Conservation (phyloP, 2,797 vertebrate genomes). For the Siniperca obscura region DNA sequence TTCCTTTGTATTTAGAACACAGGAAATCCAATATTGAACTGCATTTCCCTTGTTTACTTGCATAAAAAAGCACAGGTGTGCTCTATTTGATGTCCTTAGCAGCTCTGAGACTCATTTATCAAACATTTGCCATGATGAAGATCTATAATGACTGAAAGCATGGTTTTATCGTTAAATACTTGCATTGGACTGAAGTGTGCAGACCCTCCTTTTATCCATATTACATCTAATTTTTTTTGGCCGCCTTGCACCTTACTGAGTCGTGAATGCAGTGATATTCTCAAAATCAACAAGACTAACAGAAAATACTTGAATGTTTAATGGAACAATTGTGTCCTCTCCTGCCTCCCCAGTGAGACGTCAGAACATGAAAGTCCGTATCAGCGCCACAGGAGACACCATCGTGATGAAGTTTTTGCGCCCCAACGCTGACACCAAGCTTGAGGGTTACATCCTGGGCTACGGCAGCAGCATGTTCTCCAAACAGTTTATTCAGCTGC, state of each 20-base stretch:
- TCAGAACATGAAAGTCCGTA: conserved; percentile 92
- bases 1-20: not conserved
- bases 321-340: not conserved
- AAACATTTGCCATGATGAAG: not conserved
- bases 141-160: not conserved
- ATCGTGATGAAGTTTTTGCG: conserved; percentile 92
- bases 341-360: conserved; percentile 85
- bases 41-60: not conserved
- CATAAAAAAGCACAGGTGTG: not conserved
- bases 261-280: not conserved
- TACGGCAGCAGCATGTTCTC: conserved; percentile 94
- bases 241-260: not conserved
- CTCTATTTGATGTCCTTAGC: not conserved
- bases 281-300: not conserved
- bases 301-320: not conserved
- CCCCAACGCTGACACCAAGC: conserved; percentile 86
- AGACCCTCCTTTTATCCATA: not conserved
- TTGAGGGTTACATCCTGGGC: conserved; percentile 95
- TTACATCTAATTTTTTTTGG: not conserved
- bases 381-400: conserved; percentile 93
- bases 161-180: conserved; percentile 1
- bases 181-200: not conserved
- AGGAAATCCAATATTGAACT: not conserved
- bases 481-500: conserved; percentile 93
- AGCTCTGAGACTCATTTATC: not conserved